These are phyloP conservation scores for Eupeodes luniger DNA, from an alignment of 2,888 invertebrate species.

Conservation along the genomic window DNA sequence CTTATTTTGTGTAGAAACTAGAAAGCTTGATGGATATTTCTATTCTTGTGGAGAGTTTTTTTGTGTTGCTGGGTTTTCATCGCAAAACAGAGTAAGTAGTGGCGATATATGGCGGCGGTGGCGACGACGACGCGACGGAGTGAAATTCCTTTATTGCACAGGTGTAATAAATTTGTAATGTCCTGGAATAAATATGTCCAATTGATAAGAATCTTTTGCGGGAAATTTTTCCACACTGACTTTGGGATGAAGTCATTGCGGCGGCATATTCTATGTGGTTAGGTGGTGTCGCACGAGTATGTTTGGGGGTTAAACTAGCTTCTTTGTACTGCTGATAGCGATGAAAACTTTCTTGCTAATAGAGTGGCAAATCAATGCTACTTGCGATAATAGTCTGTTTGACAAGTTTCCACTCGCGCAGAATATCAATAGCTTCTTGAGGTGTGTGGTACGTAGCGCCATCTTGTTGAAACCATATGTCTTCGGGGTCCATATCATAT, in stretches of 20 bases:
- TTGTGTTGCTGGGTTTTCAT: neutral
- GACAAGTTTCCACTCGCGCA: no score
- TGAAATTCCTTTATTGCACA: constrained; percentile 62
- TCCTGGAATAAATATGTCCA: constrained; percentile 76
- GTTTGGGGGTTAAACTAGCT: constrained; percentile 15
- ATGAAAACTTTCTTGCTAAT: no score
- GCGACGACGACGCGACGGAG: neutral
- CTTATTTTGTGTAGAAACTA: neutral
- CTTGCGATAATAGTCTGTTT: no score
- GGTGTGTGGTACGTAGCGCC: no score
- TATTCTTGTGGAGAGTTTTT: neutral
- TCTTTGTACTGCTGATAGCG: constrained; percentile 3
- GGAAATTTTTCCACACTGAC: constrained; percentile 64
- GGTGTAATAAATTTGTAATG: constrained; percentile 75
- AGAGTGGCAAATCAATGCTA: no score
- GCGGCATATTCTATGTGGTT: constrained; percentile 1
- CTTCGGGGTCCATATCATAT: no score
- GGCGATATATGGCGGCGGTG: neutral
- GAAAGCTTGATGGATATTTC: neutral
- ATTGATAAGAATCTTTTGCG: constrained; percentile 71
- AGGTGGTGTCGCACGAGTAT: neutral
- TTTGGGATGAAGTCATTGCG: constrained; percentile 56
- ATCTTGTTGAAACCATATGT: no score
- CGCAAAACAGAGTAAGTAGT: constrained; percentile 1
- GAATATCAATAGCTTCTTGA: no score